A percentile compares a stretch with the other conserved stretches of the same genome.
Conservation (phyloP, 2,888 invertebrate genomes). For the Epirrhoe tristata region DNA sequence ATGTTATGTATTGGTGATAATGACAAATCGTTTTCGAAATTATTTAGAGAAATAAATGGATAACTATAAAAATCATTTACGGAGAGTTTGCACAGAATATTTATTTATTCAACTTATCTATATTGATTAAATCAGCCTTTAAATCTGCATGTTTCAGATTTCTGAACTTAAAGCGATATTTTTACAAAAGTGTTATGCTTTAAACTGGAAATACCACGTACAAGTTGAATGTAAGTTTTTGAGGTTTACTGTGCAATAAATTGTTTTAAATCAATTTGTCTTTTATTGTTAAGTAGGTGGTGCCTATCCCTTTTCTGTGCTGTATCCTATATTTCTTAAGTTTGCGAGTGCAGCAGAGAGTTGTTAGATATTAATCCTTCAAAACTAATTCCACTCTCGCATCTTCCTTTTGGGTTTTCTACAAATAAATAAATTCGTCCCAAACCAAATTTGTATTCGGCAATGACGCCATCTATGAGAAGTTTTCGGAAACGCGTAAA, state of each 20-base stretch:
- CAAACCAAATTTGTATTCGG: too few species aligned
- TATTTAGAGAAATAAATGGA: conserved; percentile 8
- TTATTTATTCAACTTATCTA: neutral
- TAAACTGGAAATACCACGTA: conserved; percentile 30
- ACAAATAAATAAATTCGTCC: too few species aligned
- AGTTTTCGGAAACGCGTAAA: too few species aligned
- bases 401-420: too few species aligned
- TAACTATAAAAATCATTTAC: conserved; percentile 7
- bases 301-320: neutral
- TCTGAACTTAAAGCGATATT: neutral
- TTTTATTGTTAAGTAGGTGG: neutral
- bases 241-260: conserved; percentile 42
- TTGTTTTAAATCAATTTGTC: conserved; percentile 29
- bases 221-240: conserved; percentile 38
- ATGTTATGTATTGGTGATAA: neutral
- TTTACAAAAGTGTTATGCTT: conserved; percentile 8
- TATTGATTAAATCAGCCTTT: neutral
- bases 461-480: too few species aligned
- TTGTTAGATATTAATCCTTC: too few species aligned
- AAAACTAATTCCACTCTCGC: too few species aligned
- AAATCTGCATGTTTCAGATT: neutral
- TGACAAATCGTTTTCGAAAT: conserved; percentile 22
- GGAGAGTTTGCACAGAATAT: conserved; percentile 27
- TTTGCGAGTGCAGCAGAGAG: too few species aligned
- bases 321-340: too few species aligned